Conservation (phyloP, 1,140 invertebrate genomes). For the Cotesia vestalis region DNA sequence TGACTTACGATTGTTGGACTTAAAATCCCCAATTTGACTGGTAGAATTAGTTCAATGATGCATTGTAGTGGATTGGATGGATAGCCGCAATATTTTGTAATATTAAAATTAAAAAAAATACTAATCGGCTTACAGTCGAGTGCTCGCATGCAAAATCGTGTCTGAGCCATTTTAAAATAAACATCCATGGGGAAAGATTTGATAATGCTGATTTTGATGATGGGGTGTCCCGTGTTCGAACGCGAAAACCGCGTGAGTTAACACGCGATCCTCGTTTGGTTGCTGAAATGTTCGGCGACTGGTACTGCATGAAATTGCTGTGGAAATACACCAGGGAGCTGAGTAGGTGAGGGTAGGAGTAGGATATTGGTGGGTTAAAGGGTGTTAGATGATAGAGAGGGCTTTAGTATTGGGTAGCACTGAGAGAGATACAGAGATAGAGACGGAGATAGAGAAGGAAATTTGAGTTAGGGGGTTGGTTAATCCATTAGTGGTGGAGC, state of each 20-base stretch:
- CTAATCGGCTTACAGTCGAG: slow-evolving; percentile 31
- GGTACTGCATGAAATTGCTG: slow-evolving; percentile 28
- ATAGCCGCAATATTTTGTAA: slow-evolving; percentile 17
- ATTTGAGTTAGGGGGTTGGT: slow-evolving; percentile 19
- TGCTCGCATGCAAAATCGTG: slow-evolving; percentile 32
- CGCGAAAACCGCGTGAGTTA: slow-evolving; percentile 6
- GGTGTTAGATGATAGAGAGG: neutral
- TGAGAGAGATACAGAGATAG: neutral
- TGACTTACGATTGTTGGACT: too few species aligned
- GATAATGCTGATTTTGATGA: too few species aligned
- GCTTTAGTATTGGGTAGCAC: neutral
- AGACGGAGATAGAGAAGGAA: neutral
- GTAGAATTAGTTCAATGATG: slow-evolving; percentile 19
- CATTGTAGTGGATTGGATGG: neutral
- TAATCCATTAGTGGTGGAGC: slow-evolving; percentile 32
- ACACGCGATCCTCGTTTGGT: slow-evolving; percentile 17
- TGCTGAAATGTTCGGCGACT: slow-evolving; percentile 23
- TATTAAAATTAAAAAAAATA: neutral
- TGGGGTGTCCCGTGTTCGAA: slow-evolving; percentile 5
- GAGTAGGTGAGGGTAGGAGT: neutral
- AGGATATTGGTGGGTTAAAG: neutral
- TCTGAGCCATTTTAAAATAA: slow-evolving; percentile 31
- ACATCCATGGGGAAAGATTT: slow-evolving; percentile 18
- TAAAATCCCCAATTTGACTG: too few species aligned
- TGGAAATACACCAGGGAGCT: slow-evolving; percentile 10